These are phyloP conservation scores for Diorhabda carinulata DNA, from an alignment of 1,140 invertebrate genomes.

Conservation along the genomic window DNA sequence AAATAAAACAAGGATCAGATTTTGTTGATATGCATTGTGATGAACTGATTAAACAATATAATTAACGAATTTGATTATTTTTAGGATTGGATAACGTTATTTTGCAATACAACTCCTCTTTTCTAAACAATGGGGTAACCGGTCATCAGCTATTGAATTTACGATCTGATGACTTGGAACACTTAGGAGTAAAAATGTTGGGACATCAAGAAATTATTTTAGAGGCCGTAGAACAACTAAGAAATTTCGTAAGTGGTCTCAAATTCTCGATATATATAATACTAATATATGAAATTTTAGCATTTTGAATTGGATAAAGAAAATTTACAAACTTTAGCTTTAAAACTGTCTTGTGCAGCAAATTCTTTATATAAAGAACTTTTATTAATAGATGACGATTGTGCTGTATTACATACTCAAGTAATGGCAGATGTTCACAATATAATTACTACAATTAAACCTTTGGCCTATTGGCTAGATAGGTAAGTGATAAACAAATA, in stretches of 20 bases:
- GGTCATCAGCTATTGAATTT: constrained; percentile 79
- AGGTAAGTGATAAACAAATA: constrained; percentile 48
- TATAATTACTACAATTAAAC: constrained; percentile 78
- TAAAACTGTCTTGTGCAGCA: constrained; percentile 79
- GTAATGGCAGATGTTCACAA: constrained; percentile 79
- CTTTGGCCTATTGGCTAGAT: constrained; percentile 83
- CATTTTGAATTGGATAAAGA: constrained; percentile 87
- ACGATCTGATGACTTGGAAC: constrained; percentile 79
- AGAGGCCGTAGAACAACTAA: constrained; percentile 83
- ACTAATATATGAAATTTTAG: constrained; percentile 52
- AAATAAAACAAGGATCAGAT: neutral
- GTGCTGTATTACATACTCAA: constrained; percentile 70
- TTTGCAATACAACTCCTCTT: constrained; percentile 74
- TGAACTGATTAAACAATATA: no score
- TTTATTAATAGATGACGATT: constrained; percentile 57
- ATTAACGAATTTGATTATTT: constrained; percentile 19
- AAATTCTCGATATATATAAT: neutral
- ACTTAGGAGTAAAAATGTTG: constrained; percentile 76
- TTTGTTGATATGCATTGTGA: no score
- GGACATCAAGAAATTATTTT: constrained; percentile 91
- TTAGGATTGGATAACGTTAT: constrained; percentile 79
- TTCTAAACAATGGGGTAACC: constrained; percentile 75
- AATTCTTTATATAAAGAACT: constrained; percentile 73
- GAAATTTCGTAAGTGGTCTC: constrained; percentile 71
- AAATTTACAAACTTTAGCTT: constrained; percentile 82